Base-by-base conservation (phyloP, 2,797 vertebrate species). In the Discoglossus pictus region DNA sequence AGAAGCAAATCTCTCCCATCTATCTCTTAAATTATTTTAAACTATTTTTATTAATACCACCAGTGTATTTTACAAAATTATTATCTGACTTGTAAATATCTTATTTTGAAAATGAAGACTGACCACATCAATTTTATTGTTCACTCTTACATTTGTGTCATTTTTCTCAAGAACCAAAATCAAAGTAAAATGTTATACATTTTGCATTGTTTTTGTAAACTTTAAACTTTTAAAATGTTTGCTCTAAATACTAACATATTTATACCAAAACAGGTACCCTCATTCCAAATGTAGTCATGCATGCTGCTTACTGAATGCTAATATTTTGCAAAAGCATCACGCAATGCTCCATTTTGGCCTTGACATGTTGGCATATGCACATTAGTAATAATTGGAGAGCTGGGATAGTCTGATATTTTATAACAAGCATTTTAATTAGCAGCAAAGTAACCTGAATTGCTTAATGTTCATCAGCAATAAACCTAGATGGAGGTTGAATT, bases 361-460 rank as follows among this genome's bases (percentile, higher is more conserved):
- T 35, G 52, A 59, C 61, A 59, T 51, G 13, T 44, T 59, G 61
- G 68, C 68, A 71, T 71, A 64, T 71, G 61, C 53, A 65, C 68
- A 71, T 71, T 71, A 64, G 61, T 64, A 65, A 65, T 71, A 71
- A 71, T 71, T 71, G 61, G 53, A 65, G 68, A 36, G 61, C 61
- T 59, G 68, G 68, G 68, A 71, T 64, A 59, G 50, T 65, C 53
- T 43, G 38, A 65, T 59, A 71, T 71, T 65, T 71, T 40, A 34
- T 52, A 71, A 71, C 68, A 58, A 71, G 68, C 68, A 24, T 65
- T 59, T 64, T 71, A 71, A 71, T 71, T 71, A 65, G 68, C 36
- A 65, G 59, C 61, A 71, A 71, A 71, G 53, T 58, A 71, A 64
- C 61, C 61, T 59, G 68, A 59, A 65, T 59, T 59, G 53, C 61